Evolutionary conservation across 2,888 invertebrate genomes (phyloP), one percentile per base, ranked within the genome.

Genomic region (Lamellibrachia satsuma): DNA sequence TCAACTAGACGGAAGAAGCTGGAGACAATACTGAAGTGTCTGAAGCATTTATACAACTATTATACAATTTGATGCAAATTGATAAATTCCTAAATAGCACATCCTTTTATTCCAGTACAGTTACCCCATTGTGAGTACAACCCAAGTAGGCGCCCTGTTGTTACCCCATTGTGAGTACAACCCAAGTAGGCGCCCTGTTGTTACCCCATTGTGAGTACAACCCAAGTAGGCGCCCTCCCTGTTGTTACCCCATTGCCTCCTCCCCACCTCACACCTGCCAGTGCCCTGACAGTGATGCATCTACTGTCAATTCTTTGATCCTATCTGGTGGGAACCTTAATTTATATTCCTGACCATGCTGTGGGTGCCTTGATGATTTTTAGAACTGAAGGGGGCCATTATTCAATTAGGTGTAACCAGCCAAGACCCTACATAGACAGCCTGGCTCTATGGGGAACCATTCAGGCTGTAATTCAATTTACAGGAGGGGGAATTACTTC

Each of bases 21-120:
- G 75, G 1, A 3, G 75, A 75, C 75, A 75, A 6, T 39, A 39
- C 75, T 15, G 75, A 75, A 75, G 75, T 75, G 75, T 75, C 75
- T n/a, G n/a, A n/a, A 75, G 75, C 75, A 75, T 75, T 22, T 75
- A 15, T 22, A 75, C 75, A 75, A 75, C 8, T 9, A 11, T 22
- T 22, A 75, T 22, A 75, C 22, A 22, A 22, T n/a, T 22, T 75
- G 75, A 75, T 75, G 22, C 75, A 75, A 75, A 75, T 75, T 22
- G 3, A 75, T 0, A 75, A 75, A 75, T 75, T 75, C 75, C 75
- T 6, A 75, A 75, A 75, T 22, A 75, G 22, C 6, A 6, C 75
- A 75, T 75, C 75, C 75, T 75, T 75, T 75, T 75, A 75, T 75
- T 75, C 75, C 75, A 22, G 75, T 75, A 75, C 75, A 75, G 75